Base-by-base conservation (phyloP, 2,113 vertebrate genomes). In the Mus spicilegus region DNA sequence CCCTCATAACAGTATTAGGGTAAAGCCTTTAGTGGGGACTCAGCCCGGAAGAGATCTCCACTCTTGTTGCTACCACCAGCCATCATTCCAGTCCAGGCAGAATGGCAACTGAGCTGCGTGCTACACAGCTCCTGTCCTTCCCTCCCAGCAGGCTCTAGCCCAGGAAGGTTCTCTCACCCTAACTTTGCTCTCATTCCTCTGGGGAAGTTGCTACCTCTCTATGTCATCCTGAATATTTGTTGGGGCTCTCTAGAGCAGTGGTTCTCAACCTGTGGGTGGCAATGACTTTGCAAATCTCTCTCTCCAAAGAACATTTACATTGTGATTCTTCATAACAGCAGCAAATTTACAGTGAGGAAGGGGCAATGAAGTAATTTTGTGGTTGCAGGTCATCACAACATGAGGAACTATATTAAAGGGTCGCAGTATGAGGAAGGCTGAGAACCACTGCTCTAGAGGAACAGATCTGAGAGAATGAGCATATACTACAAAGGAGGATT, bases 1-100 rank as follows among this genome's bases (percentile, higher is more conserved):
- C 95, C 97, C 97, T 24, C 49, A 2, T 98, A 98, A 98, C 94
- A 97, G 97, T 84, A 96, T 98, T 98, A 98, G 93, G 95, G 92
- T 97, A 98, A 97, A 97, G 93, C 96, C 96, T 96, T 96, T 96
- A 97, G 95, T 95, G 98, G 42, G 97, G 97, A 93, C 95, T 89
- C 69, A 94, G 91, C 89, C 94, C n/a, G 58, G 95, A 96, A 76
- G 85, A 98, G 72, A 98, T 95, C 95, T 26, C 16, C 87, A 56
- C 95, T 96, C 95, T 92, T 96, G 86, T 95, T 98, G 36, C 92
- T 95, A 1, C 51, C 63, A 58, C 17, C 58, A 58, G 88, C 69
- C 42, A 49, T 61, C 28, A 95, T 49, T 63, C 87, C 63, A 94
- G 24, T 0, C 0, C 72, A 89, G 0, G 9, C 72, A 39, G 30